These are phyloP conservation scores for Resseliella maxima DNA, from an alignment of 2,888 invertebrate genomes.

Conservation along the genomic window DNA sequence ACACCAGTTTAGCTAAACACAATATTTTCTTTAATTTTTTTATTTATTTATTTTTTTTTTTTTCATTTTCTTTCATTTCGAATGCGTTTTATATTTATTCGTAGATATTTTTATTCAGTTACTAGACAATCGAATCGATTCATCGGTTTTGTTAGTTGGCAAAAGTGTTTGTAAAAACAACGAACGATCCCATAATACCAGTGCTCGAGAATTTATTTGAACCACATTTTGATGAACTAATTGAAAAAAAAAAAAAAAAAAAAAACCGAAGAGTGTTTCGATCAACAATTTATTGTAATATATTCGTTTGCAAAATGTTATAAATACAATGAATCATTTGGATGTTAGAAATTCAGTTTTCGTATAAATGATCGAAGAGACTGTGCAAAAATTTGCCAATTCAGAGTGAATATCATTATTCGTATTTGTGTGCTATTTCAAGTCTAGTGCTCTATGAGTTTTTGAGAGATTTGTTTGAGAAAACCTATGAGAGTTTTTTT, in stretches of 20 bases:
- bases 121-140: slow-evolving; percentile 4
- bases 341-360: neutral
- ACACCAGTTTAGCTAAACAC: neutral
- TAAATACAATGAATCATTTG: slow-evolving; percentile 1
- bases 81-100: neutral
- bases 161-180: neutral
- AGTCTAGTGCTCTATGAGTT: neutral
- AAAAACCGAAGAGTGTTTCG: neutral
- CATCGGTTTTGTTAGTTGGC: neutral
- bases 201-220: neutral
- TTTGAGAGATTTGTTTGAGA: too few species aligned
- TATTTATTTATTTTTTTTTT: neutral
- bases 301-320: neutral
- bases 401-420: too few species aligned
- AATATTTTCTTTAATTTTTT: neutral
- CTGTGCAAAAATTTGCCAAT: neutral
- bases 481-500: too few species aligned
- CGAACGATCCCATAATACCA: neutral
- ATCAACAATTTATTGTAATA: neutral
- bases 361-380: neutral
- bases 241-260: neutral
- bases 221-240: neutral
- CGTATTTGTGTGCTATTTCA: neutral
- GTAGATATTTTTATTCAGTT: slow-evolving; percentile 25
- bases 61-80: neutral